phyloP scores from a whole-genome alignment of 23 tunicate genomes.

The Ascidia mentula region DNA sequence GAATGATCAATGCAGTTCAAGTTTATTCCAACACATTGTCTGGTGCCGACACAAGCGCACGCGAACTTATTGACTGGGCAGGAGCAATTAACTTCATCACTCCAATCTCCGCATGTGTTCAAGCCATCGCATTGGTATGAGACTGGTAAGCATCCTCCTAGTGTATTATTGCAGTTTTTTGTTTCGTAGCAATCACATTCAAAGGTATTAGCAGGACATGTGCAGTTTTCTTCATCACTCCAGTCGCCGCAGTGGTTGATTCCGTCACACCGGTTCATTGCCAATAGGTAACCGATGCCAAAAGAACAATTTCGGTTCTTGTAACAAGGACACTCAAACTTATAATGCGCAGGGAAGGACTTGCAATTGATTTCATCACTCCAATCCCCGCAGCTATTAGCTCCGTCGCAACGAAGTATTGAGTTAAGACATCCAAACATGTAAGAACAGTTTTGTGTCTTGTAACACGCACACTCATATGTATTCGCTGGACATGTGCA shows the following conservation, averaged over 20 bases:
- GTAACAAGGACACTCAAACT: too few relatives aligned
- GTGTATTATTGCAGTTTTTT: background rate
- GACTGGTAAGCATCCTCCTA: background rate
- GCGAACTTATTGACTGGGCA: background rate
- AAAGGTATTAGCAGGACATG: background rate
- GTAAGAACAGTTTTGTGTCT: too few relatives aligned
- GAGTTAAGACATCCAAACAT: too few relatives aligned
- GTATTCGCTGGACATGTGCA: background rate
- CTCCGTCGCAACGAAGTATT: too few relatives aligned
- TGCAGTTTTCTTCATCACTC: background rate
- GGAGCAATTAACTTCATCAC: slow-evolving; percentile 13
- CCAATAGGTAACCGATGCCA: too few relatives aligned
- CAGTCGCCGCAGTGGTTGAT: background rate
- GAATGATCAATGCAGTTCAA: background rate
- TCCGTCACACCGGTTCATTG: background rate
- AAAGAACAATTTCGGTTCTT: too few relatives aligned
- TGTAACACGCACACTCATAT: background rate
- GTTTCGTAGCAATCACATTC: background rate
- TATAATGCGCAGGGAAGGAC: too few relatives aligned
- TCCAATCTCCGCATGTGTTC: background rate
- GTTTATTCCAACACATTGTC: background rate
- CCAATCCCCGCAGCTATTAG: too few relatives aligned
- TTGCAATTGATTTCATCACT: too few relatives aligned
- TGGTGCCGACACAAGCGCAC: slow-evolving; percentile 8
- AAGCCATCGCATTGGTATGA: background rate